Evolutionary conservation across 2,113 vertebrate genomes (phyloP).

Genomic region (Cebidichthys violaceus): DNA sequence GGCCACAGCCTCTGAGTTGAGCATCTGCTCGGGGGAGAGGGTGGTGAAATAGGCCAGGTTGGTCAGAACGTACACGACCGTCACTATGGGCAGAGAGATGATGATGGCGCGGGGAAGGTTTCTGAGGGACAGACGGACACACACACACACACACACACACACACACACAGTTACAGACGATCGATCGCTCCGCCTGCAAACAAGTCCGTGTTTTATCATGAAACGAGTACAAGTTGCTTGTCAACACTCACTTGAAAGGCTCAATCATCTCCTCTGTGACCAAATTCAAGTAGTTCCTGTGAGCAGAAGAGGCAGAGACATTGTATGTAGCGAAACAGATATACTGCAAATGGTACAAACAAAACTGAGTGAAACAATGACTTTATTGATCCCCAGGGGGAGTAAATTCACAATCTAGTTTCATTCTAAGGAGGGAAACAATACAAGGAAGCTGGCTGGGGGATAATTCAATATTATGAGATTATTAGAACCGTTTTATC

Average conservation of each 20-base stretch:
- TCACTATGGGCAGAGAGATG: slow-evolving; percentile 96
- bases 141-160: background rate
- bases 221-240: background rate
- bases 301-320: slow-evolving; percentile 37
- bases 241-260: slow-evolving; percentile 90
- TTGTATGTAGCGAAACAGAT: background rate
- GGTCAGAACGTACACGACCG: slow-evolving; percentile 94
- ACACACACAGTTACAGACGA: background rate
- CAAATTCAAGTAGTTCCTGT: slow-evolving; percentile 99
- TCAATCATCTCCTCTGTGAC: slow-evolving; percentile 99
- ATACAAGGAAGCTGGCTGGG: background rate
- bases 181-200: background rate
- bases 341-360: background rate
- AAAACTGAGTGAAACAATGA: background rate
- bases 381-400: too few species aligned
- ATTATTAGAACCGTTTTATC: too few species aligned
- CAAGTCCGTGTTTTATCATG: background rate
- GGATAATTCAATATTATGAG: background rate
- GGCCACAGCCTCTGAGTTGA: slow-evolving; percentile 91
- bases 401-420: background rate
- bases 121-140: slow-evolving; percentile 73
- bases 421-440: background rate
- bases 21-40: slow-evolving; percentile 89
- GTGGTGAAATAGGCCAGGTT: slow-evolving; percentile 99
- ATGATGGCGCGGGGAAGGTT: slow-evolving; percentile 98